Base-by-base conservation (phyloP, 2,888 invertebrate genomes). In the Philhelius pedissequus region DNA sequence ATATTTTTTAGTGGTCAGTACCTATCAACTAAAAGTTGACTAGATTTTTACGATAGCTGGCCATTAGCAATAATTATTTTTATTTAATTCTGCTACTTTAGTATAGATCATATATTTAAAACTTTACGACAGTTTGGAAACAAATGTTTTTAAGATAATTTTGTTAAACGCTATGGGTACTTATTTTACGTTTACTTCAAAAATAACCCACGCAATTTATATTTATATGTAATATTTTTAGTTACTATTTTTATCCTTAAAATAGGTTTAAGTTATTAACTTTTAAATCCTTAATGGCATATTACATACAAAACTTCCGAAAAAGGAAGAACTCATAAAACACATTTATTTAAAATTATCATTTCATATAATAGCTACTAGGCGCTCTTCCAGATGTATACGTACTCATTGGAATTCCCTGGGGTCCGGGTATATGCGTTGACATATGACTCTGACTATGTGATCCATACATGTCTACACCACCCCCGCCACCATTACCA, bases 351-450 rank as follows among this genome's bases (percentile, higher is more conserved):
- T 45, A 15, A 13, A 56, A 7, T 25, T 52, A 76, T 87, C 88
- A 91, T 87, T 91, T 91, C 91, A 91, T 91, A 77, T 91, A 91
- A 87, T 91, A 91, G 86, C 90, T 89, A 86, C 93, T 93, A 13
- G 95, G 94, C 76, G 95, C 94, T 87, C 95, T 92, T 32, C 95
- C 95, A 74, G 95, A 94, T 6, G 96, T 96, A 92, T 97, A 97
- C 0, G 97, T 97, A 74, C 96, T 96, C 90, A 97, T 93, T 35
- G 96, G 96, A 86, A 96, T 95, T 2, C 94, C 94, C 87, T 94
- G 94, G 27, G 92, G 92, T 5, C 93, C 94, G 87, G 93, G 94
- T 86, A 94, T 90, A 62, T 90, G 92, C 92, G 88, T 94, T 94
- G 1, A 93, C 93, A 13, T 94, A 93, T 88, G 94, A 94, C 78